Conservation (phyloP, 2,797 vertebrate genomes). For the Sciurus carolinensis region DNA sequence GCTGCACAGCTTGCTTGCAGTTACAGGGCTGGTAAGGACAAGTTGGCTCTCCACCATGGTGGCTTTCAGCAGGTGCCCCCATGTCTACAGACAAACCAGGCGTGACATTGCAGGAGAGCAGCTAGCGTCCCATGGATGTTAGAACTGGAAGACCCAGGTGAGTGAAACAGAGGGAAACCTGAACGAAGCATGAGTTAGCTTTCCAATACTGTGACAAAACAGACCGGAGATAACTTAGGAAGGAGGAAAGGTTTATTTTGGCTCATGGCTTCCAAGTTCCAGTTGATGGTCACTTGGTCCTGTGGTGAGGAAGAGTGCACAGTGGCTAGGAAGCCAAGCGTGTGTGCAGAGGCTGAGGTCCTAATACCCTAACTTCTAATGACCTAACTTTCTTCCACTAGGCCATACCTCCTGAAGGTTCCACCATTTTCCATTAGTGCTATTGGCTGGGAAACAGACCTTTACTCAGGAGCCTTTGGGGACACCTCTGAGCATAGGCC, state of each 20-base stretch:
- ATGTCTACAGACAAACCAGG: no score
- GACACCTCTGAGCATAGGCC: no score
- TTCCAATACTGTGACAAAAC: not conserved
- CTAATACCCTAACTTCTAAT: not conserved
- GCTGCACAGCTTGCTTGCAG: not conserved
- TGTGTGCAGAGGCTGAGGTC: not conserved
- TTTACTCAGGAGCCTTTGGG: no score
- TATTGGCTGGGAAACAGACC: no score
- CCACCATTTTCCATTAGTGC: not conserved
- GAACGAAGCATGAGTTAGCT: not conserved
- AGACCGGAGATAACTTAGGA: not conserved
- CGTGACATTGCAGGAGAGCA: fast-evolving
- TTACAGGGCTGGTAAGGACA: not conserved
- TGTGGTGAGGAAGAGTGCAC: no score
- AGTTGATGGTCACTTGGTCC: no score
- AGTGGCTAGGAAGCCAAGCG: not conserved
- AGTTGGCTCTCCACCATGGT: fast-evolving
- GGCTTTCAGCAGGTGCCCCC: not conserved
- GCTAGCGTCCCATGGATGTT: not conserved
- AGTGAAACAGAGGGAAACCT: not conserved
- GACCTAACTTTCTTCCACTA: not conserved
- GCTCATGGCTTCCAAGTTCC: not conserved
- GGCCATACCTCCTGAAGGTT: not conserved
- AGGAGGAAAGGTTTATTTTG: no score
- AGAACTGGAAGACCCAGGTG: not conserved